Conservation (phyloP, 2,113 vertebrate genomes). For the Mus pahari region DNA sequence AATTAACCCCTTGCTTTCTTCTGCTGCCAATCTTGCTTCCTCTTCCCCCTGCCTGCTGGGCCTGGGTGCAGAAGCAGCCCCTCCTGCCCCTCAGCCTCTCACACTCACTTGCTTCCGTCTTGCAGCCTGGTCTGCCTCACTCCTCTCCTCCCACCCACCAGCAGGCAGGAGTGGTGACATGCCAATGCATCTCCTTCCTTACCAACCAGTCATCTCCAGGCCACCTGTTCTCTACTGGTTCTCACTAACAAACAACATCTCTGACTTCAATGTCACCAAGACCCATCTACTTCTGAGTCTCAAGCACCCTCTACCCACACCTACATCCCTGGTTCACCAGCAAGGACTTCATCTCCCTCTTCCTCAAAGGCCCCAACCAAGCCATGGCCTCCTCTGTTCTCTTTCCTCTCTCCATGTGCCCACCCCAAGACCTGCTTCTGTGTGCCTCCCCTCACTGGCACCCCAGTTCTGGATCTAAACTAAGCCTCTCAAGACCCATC, state of each 20-base stretch:
- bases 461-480: background rate
- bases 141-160: background rate
- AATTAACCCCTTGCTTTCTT: conserved; percentile 66
- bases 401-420: background rate
- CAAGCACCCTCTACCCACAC: background rate
- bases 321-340: background rate
- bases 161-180: background rate
- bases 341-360: background rate
- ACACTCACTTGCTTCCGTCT: fast-evolving
- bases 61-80: background rate
- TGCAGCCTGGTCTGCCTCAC: fast-evolving
- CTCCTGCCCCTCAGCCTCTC: background rate
- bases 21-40: conserved; percentile 55
- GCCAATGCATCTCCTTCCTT: background rate
- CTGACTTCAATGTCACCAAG: background rate
- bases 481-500: background rate
- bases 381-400: background rate
- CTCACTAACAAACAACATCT: background rate
- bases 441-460: background rate
- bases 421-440: background rate
- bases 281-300: background rate
- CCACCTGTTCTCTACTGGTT: background rate
- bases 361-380: background rate
- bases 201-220: background rate
- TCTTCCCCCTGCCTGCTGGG: too few species aligned